Conservation (phyloP, 2,113 vertebrate species). For the Megaceryle torquata region DNA sequence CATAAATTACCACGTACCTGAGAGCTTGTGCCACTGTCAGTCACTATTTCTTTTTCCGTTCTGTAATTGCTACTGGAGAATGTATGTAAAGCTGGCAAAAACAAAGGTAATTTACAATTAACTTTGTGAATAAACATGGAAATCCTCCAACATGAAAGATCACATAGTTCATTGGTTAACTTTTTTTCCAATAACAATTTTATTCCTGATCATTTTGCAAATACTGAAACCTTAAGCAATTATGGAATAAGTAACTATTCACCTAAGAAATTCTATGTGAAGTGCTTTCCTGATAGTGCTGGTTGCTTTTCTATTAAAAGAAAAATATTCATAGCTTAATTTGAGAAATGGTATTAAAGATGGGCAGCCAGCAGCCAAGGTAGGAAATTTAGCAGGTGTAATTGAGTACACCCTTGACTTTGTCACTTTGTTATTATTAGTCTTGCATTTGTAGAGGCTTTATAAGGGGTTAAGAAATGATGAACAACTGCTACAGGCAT, state of each 20-base stretch:
- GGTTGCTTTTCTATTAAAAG: background rate
- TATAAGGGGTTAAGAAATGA: background rate
- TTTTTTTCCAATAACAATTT: background rate
- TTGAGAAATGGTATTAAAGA: background rate
- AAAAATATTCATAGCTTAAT: background rate
- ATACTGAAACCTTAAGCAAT: background rate
- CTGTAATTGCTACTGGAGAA: background rate
- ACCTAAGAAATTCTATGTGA: background rate
- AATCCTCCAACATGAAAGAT: background rate
- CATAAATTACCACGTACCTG: conserved; percentile 27
- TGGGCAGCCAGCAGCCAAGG: background rate
- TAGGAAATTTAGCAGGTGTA: background rate
- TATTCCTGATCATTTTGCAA: background rate
- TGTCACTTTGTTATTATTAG: background rate
- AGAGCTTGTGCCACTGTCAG: background rate
- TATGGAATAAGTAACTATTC: background rate
- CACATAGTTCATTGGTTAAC: background rate
- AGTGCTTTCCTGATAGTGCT: background rate
- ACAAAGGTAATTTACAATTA: background rate
- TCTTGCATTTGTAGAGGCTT: background rate
- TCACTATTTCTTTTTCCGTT: background rate
- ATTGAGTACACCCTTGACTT: background rate
- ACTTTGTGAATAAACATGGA: background rate
- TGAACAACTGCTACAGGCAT: background rate
- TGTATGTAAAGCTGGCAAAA: background rate